These are phyloP conservation scores for Galerucella calmariensis DNA, from an alignment of 2,888 invertebrate genomes.

Conservation along the genomic window DNA sequence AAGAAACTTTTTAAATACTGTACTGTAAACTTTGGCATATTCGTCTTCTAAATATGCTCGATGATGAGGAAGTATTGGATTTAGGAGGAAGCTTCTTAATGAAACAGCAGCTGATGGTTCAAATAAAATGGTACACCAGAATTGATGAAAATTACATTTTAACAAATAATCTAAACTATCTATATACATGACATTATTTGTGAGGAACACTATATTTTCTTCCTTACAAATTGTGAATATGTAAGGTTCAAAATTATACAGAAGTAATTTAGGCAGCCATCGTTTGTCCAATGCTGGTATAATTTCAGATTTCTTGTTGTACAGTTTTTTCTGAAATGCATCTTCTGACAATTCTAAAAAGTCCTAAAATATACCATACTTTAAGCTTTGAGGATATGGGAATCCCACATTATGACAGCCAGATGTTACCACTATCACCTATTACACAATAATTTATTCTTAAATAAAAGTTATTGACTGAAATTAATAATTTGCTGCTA, in stretches of 20 bases:
- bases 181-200: conserved; percentile 55
- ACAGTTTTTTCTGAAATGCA: conserved; percentile 49
- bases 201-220: conserved; percentile 55
- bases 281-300: conserved; percentile 57
- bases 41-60: conserved; percentile 61
- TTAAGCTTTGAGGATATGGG: not conserved
- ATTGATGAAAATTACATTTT: conserved; percentile 61
- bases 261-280: conserved; percentile 57
- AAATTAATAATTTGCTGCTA: not conserved
- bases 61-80: conserved; percentile 62
- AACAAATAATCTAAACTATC: conserved; percentile 58
- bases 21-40: conserved; percentile 67
- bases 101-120: conserved; percentile 54
- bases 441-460: not conserved
- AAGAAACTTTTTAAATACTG: conserved; percentile 75
- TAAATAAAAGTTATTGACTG: not conserved
- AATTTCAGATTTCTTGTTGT: conserved; percentile 53
- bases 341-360: conserved; percentile 44
- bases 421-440: not conserved
- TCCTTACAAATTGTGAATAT: conserved; percentile 51
- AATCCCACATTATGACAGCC: not conserved
- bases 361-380: conserved; percentile 48
- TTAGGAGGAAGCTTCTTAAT: conserved; percentile 58
- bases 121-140: conserved; percentile 62
- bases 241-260: conserved; percentile 57